Conservation (phyloP, 1,140 invertebrate species). For the Nixonia krombeini region DNA sequence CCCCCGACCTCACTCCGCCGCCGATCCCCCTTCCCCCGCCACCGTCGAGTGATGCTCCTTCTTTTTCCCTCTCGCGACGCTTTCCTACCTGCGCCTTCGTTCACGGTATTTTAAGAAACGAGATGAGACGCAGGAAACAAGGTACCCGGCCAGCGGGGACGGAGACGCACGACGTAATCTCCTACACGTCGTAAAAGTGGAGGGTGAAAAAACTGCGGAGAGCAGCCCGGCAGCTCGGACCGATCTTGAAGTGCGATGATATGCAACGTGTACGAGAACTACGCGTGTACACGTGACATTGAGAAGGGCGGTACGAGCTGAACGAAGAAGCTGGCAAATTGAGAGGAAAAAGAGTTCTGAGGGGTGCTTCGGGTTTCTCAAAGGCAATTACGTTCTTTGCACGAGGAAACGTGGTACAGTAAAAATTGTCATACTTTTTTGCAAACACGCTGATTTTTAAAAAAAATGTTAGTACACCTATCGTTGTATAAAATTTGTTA, state of each 20-base stretch:
- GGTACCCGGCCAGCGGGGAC: background rate
- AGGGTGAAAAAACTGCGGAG: constrained; percentile 35
- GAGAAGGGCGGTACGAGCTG: constrained; percentile 31
- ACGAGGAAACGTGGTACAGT: too few species aligned
- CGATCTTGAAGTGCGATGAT: background rate
- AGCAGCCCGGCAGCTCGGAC: constrained; percentile 19
- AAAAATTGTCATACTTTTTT: too few species aligned
- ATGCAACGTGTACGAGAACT: constrained; percentile 13
- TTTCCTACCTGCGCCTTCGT: constrained; percentile 29
- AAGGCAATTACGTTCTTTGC: too few species aligned
- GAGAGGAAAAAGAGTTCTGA: background rate
- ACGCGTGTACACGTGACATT: constrained; percentile 31
- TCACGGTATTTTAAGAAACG: constrained; percentile 47
- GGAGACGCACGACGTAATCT: constrained; percentile 24
- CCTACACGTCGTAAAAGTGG: constrained; percentile 37
- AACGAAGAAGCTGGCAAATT: background rate
- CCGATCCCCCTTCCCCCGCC: constrained; percentile 26
- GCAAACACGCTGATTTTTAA: too few species aligned
- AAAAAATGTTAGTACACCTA: too few species aligned
- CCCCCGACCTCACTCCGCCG: constrained; percentile 44
- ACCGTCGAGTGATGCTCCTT: constrained; percentile 7
- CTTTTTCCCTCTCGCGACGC: constrained; percentile 17
- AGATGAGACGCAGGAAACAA: constrained; percentile 32
- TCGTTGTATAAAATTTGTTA: too few species aligned
- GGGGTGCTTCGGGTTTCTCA: too few species aligned